Evolutionary conservation across 2,888 invertebrate species (phyloP).

Genomic region (Amblyjoppa fuscipennis): DNA sequence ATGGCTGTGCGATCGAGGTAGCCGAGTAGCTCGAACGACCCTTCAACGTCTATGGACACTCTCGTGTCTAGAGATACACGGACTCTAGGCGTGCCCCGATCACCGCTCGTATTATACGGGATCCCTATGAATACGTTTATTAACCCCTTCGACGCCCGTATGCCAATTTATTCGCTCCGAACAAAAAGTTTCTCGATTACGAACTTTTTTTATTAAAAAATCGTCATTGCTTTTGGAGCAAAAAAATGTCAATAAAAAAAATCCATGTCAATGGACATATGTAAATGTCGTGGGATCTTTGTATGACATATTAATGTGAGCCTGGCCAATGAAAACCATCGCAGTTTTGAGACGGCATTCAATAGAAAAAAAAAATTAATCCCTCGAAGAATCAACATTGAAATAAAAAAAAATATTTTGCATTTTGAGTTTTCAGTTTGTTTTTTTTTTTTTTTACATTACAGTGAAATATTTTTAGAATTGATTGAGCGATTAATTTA

Average conservation of each 20-base stretch:
- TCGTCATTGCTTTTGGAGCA: not conserved
- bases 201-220: not conserved
- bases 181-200: not conserved
- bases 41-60: not conserved
- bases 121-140: conserved; percentile 2
- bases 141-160: not conserved
- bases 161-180: not conserved
- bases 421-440: no score
- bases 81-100: not conserved
- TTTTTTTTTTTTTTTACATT: no score
- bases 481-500: no score
- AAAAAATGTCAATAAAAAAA: not conserved
- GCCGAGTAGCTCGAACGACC: conserved; percentile 1
- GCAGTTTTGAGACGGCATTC: no score
- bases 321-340: no score
- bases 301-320: no score
- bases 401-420: no score
- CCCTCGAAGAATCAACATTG: no score
- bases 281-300: not conserved
- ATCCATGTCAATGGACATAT: not conserved
- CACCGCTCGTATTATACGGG: not conserved
- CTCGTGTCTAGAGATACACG: conserved; percentile 3
- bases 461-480: no score
- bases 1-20: not conserved
- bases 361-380: no score